Percentiles rank a stretch among this genome's conserved stretches.
Conservation (phyloP, 2,113 vertebrate genomes). For the Struthidea cinerea region DNA sequence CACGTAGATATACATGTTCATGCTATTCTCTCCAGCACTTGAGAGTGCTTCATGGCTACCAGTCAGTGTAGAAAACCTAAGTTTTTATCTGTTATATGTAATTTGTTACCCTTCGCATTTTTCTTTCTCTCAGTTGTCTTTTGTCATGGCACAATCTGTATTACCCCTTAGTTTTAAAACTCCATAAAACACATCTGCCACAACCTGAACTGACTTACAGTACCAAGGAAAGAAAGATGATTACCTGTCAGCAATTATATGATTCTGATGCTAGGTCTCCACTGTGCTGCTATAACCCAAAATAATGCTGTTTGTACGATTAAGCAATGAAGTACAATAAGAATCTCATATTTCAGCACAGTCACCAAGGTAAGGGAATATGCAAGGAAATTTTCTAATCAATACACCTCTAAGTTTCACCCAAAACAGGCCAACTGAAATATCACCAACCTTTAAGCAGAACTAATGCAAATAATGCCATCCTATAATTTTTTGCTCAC, state of each 20-base stretch:
- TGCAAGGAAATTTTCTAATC: background rate
- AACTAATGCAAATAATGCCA: background rate
- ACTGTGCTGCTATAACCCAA: background rate
- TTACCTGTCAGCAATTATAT: background rate
- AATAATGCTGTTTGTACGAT: background rate
- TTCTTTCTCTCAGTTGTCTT: background rate
- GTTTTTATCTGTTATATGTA: background rate
- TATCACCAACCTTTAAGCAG: background rate
- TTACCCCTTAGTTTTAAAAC: background rate
- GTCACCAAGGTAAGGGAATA: background rate
- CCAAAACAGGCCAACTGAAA: background rate
- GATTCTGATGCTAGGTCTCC: background rate
- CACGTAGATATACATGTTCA: background rate
- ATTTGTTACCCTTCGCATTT: background rate
- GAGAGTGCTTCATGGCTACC: fast-evolving
- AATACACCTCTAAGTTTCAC: background rate
- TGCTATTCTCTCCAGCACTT: background rate
- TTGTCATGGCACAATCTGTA: background rate
- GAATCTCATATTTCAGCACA: background rate
- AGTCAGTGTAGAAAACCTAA: fast-evolving
- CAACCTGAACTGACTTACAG: background rate
- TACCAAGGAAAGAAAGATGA: background rate
- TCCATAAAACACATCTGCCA: background rate
- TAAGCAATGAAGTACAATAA: background rate
- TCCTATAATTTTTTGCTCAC: background rate